Conservation (phyloP, 2,113 vertebrate genomes). For the Corynorhinus townsendii region DNA sequence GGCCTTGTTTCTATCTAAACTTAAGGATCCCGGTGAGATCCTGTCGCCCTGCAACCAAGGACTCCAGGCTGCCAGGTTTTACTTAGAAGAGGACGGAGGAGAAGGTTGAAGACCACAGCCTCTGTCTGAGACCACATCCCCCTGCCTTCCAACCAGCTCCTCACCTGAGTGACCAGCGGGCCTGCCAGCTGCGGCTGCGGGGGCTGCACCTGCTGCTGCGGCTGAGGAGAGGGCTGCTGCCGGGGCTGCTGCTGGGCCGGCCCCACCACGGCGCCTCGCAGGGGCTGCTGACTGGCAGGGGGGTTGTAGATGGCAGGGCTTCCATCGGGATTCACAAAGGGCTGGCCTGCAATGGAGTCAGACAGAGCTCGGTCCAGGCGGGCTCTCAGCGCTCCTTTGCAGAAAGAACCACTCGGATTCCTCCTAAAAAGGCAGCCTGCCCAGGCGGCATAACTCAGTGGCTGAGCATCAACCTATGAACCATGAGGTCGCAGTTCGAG, state of each 20-base stretch:
- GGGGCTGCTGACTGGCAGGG: slow-evolving; percentile 86
- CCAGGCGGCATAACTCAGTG: too few relatives aligned
- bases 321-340: slow-evolving; percentile 95
- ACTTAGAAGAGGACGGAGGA: too few relatives aligned
- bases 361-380: not conserved
- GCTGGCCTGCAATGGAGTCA: slow-evolving; percentile 86
- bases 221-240: slow-evolving; percentile 82
- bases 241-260: slow-evolving; percentile 80
- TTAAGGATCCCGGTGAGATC: not conserved
- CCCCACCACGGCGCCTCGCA: slow-evolving; percentile 82
- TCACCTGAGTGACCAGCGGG: slow-evolving; percentile 88
- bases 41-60: not conserved
- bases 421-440: not conserved
- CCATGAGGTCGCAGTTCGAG: too few relatives aligned
- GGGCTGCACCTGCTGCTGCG: slow-evolving; percentile 80
- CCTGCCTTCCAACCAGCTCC: not conserved
- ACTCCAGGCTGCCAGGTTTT: not conserved
- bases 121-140: accelerated
- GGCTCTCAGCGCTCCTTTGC: not conserved
- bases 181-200: slow-evolving; percentile 82
- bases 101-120: not conserved
- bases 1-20: not conserved
- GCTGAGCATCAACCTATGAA: too few relatives aligned
- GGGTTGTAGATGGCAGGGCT: slow-evolving; percentile 95
- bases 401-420: not conserved